phyloP scores from a whole-genome alignment of 2,113 vertebrate species.

The Zosterops hypoxanthus region DNA sequence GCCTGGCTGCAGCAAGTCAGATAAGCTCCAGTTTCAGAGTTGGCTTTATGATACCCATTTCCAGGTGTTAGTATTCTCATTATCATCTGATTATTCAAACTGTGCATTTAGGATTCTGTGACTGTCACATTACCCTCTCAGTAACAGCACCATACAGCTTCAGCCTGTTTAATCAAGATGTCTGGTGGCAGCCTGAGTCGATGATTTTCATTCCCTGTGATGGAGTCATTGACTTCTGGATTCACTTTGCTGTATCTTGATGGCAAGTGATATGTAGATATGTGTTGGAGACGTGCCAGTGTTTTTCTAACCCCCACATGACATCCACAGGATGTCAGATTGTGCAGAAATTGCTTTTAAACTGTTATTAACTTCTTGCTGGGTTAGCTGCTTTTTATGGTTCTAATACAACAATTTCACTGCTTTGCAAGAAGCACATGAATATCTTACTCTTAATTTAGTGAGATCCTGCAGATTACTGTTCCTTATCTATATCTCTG shows the following conservation, averaged over 20 bases:
- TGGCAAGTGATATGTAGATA: background rate
- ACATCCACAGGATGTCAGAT: slow-evolving; percentile 26
- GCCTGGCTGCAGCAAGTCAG: background rate
- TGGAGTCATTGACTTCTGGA: background rate
- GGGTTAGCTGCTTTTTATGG: slow-evolving; percentile 1
- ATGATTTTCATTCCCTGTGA: background rate
- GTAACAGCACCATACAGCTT: background rate
- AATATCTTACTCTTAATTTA: background rate
- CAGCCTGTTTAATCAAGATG: background rate
- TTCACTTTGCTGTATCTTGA: slow-evolving; percentile 24
- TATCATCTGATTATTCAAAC: slow-evolving; percentile 10
- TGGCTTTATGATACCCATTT: background rate
- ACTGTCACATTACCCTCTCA: background rate
- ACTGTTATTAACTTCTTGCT: slow-evolving; percentile 8
- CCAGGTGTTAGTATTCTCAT: background rate
- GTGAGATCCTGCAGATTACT: background rate
- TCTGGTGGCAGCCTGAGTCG: background rate
- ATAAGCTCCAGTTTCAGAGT: fast-evolving
- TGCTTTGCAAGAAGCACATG: background rate
- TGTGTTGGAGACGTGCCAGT: background rate
- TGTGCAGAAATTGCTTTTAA: slow-evolving; percentile 30
- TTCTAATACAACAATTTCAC: background rate
- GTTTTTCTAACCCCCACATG: slow-evolving; percentile 40
- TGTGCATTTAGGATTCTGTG: background rate
- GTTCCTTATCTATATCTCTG: background rate